Conservation (phyloP, 2,113 vertebrate genomes). For the Desmodus rotundus region DNA sequence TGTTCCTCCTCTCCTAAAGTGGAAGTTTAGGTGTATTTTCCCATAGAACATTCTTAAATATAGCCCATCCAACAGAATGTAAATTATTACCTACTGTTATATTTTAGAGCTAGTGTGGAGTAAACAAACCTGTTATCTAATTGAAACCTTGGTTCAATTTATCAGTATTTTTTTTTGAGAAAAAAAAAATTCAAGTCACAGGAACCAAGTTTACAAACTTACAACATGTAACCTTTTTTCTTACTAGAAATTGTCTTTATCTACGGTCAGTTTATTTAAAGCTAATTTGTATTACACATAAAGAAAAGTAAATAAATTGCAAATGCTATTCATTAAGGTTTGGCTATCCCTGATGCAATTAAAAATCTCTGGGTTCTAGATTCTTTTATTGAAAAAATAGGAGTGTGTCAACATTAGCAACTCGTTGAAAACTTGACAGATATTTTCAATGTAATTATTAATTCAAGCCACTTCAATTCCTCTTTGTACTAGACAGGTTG, state of each 20-base stretch:
- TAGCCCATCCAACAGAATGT: background rate
- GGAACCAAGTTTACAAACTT: background rate
- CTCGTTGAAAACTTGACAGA: slow-evolving; percentile 40
- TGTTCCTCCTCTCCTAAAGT: background rate
- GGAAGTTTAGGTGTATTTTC: background rate
- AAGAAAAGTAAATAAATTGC: slow-evolving; percentile 42
- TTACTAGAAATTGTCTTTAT: slow-evolving; percentile 1
- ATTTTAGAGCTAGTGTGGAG: background rate
- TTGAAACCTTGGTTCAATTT: slow-evolving; percentile 2
- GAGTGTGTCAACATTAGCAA: slow-evolving; percentile 23
- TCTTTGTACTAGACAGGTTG: slow-evolving; percentile 40
- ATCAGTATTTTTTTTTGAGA: background rate
- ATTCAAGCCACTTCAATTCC: background rate
- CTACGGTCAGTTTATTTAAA: slow-evolving; percentile 25
- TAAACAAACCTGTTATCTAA: background rate
- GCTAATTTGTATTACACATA: slow-evolving; percentile 3
- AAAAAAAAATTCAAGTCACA: background rate
- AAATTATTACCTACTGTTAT: background rate
- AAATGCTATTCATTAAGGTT: slow-evolving; percentile 28
- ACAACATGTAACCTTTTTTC: background rate
- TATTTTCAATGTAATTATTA: slow-evolving; percentile 57
- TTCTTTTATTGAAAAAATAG: slow-evolving; percentile 26
- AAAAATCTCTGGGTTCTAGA: background rate
- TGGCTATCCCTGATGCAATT: background rate
- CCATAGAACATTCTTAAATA: background rate